Percentiles rank a stretch among this genome's conserved stretches.
Evolutionary conservation across 2,797 vertebrate species (phyloP).

Genomic region (Sternotherus odoratus): DNA sequence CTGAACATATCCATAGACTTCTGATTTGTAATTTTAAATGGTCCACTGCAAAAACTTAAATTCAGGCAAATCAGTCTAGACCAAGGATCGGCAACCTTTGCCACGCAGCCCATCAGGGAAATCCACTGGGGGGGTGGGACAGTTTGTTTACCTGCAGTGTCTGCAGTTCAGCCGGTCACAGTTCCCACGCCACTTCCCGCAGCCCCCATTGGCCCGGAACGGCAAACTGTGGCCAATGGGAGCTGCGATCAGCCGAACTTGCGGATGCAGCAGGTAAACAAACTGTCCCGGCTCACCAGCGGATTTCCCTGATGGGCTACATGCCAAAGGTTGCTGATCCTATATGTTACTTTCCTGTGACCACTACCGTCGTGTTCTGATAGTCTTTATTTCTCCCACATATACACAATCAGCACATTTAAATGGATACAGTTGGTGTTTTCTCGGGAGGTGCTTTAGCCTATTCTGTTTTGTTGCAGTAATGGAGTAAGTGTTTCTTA

Average conservation of each 20-base stretch:
- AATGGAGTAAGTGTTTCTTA: not conserved
- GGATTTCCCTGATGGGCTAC: no score
- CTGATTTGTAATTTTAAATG: conserved; percentile 1
- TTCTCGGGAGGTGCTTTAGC: not conserved
- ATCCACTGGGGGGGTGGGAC: no score
- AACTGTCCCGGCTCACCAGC: no score
- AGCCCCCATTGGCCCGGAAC: no score
- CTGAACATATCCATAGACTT: not conserved
- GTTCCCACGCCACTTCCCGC: no score
- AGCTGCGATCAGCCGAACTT: no score
- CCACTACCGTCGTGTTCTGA: not conserved
- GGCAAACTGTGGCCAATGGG: no score
- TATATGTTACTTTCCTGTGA: not conserved
- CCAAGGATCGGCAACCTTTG: not conserved
- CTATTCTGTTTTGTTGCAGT: not conserved
- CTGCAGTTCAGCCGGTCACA: no score
- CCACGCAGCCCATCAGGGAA: no score
- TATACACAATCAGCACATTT: not conserved
- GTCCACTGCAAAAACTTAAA: not conserved
- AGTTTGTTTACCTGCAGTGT: no score
- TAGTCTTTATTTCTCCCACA: not conserved
- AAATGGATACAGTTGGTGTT: not conserved
- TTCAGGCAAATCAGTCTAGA: not conserved
- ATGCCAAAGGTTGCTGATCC: no score
- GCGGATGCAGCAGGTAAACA: no score